phyloP scores from a whole-genome alignment of 2,797 vertebrate species.

The Danionella dracula region DNA sequence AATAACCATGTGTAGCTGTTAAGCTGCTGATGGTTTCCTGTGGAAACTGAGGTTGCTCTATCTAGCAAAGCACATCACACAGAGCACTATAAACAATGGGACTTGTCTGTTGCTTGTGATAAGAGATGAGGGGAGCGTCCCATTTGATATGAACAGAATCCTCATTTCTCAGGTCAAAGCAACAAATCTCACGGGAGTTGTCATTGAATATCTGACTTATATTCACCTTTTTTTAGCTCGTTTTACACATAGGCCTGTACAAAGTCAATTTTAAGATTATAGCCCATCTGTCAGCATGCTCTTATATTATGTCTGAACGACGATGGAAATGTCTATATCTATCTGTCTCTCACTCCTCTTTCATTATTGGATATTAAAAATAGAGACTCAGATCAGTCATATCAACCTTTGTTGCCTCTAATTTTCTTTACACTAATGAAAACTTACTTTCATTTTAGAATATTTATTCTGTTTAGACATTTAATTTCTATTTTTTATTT shows the following conservation, averaged over 20 bases:
- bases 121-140: not conserved
- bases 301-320: too few species aligned
- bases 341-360: slow-evolving; percentile 27
- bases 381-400: slow-evolving; percentile 42
- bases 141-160: slow-evolving; percentile 8
- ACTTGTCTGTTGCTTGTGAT: slow-evolving; percentile 15
- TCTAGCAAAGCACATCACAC: not conserved
- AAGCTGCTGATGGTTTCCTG: not conserved
- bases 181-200: not conserved
- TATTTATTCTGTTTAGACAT: too few species aligned
- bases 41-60: not conserved
- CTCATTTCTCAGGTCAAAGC: not conserved
- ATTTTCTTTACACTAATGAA: too few species aligned
- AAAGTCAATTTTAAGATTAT: too few species aligned
- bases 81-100: slow-evolving; percentile 14
- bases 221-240: not conserved
- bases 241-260: too few species aligned
- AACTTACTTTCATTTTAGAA: too few species aligned
- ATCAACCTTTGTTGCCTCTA: slow-evolving; percentile 3
- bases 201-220: not conserved
- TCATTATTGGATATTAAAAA: slow-evolving; percentile 50
- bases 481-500: too few species aligned
- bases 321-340: not conserved
- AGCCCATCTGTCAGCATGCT: too few species aligned
- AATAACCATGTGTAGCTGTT: slow-evolving; percentile 1